Evolutionary conservation across 2,113 vertebrate species (phyloP).

Genomic region (Heterotilapia buettikoferi): DNA sequence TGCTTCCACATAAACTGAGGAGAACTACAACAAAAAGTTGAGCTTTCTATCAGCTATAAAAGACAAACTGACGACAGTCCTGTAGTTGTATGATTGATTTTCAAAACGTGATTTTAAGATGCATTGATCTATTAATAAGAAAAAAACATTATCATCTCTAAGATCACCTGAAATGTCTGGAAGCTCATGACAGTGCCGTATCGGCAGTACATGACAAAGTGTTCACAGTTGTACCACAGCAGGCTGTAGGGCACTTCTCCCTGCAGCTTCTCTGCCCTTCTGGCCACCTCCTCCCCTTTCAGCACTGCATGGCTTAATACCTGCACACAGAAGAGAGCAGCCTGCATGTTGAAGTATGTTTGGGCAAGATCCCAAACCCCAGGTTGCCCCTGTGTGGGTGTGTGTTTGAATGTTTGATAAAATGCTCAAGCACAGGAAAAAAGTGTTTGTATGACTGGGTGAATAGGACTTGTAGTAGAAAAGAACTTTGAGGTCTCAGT

Average conservation of each 20-base stretch:
- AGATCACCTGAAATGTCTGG: slow-evolving; percentile 83
- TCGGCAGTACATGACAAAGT: slow-evolving; percentile 90
- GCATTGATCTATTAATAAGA: neutral
- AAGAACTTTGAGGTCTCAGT: neutral
- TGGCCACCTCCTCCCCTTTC: slow-evolving; percentile 77
- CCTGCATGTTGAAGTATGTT: neutral
- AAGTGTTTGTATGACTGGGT: neutral
- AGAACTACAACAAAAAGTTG: neutral
- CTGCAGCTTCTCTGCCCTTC: slow-evolving; percentile 78
- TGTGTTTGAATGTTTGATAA: neutral
- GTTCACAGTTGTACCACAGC: slow-evolving; percentile 95
- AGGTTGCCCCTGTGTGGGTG: neutral
- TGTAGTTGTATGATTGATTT: neutral
- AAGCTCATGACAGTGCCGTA: slow-evolving; percentile 80
- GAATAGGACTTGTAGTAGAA: neutral
- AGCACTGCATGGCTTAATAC: slow-evolving; percentile 73
- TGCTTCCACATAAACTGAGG: neutral
- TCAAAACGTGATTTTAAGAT: neutral
- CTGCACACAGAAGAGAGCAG: neutral
- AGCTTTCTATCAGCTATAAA: neutral
- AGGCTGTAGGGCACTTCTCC: slow-evolving; percentile 82
- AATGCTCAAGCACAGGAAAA: neutral
- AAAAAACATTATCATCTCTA: accelerated
- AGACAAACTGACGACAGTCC: neutral
- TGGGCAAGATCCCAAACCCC: neutral